Conservation (phyloP, 2,888 invertebrate genomes). For the Pachliopta kotzebuea region DNA sequence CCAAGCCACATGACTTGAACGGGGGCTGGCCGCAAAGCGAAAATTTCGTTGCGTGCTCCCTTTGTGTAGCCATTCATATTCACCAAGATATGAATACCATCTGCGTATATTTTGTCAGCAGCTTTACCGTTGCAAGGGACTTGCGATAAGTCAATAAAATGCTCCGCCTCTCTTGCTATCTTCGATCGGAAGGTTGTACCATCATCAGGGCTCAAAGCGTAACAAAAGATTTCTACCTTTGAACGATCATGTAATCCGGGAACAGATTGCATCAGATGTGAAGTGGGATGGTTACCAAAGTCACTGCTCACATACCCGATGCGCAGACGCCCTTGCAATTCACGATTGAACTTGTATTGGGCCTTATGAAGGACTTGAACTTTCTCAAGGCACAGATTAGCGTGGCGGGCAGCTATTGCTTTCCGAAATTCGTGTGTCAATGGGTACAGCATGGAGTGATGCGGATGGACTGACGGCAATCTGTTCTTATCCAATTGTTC, state of each 20-base stretch:
- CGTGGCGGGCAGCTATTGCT: slow-evolving; percentile 98
- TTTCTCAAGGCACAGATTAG: slow-evolving; percentile 98
- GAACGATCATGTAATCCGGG: slow-evolving; percentile 95
- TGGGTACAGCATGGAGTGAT: slow-evolving; percentile 99
- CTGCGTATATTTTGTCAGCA: slow-evolving; percentile 95
- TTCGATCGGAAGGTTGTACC: slow-evolving; percentile 99
- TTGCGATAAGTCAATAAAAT: slow-evolving; percentile 97
- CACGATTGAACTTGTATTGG: slow-evolving; percentile 89
- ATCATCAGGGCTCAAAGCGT: slow-evolving; percentile 97
- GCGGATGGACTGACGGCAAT: slow-evolving; percentile 98
- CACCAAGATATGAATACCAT: slow-evolving; percentile 98
- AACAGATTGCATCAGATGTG: slow-evolving; percentile 99
- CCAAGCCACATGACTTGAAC: slow-evolving; percentile 99
- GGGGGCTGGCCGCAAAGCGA: slow-evolving; percentile 97
- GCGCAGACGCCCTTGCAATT: slow-evolving; percentile 86
- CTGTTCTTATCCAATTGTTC: slow-evolving; percentile 98
- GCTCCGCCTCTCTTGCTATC: slow-evolving; percentile 96
- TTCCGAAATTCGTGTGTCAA: slow-evolving; percentile 97
- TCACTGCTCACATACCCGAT: slow-evolving; percentile 99
- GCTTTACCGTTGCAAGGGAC: slow-evolving; percentile 98
- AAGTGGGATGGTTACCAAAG: slow-evolving; percentile 99
- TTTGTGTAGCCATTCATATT: slow-evolving; percentile 99
- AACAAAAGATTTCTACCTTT: slow-evolving; percentile 95
- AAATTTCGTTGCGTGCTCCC: slow-evolving; percentile 99
- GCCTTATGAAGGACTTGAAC: slow-evolving; percentile 96